A percentile compares a stretch with the other conserved stretches of the same genome.
Evolutionary conservation across 2,888 invertebrate genomes (phyloP).

Genomic region (Hymenopus coronatus): DNA sequence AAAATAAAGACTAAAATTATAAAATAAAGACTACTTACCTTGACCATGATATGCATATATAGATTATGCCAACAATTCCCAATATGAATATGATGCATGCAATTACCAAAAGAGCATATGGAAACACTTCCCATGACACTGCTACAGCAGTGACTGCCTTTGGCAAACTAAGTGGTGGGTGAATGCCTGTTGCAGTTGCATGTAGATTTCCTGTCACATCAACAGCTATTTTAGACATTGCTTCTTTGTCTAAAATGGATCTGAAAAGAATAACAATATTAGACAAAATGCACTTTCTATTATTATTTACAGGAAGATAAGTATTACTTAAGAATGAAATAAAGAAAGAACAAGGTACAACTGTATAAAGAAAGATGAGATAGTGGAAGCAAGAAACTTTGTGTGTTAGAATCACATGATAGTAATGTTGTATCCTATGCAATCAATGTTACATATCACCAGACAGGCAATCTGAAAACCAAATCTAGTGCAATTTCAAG

Average conservation of each 20-base stretch:
- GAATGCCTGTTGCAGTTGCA: constrained; percentile 66
- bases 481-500: no score
- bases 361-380: no score
- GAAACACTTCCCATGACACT: constrained; percentile 70
- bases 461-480: no score
- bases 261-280: constrained; percentile 44
- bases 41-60: constrained; percentile 92
- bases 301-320: neutral
- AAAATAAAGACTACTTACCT: constrained; percentile 58
- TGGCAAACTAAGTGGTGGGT: constrained; percentile 50
- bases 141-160: constrained; percentile 47
- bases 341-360: neutral
- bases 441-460: no score
- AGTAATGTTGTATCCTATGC: no score
- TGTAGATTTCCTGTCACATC: constrained; percentile 66
- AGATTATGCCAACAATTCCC: constrained; percentile 84
- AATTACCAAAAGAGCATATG: constrained; percentile 83
- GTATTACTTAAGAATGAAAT: neutral
- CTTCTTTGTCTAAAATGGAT: constrained; percentile 58
- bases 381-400: no score
- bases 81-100: constrained; percentile 86
- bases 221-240: constrained; percentile 64
- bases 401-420: no score
- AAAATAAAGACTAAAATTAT: no score
- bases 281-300: no score